Percentiles rank a stretch among this genome's conserved stretches.
phyloP scores from a whole-genome alignment of 2,888 invertebrate genomes.

The Acanthococcus lagerstroemiae region DNA sequence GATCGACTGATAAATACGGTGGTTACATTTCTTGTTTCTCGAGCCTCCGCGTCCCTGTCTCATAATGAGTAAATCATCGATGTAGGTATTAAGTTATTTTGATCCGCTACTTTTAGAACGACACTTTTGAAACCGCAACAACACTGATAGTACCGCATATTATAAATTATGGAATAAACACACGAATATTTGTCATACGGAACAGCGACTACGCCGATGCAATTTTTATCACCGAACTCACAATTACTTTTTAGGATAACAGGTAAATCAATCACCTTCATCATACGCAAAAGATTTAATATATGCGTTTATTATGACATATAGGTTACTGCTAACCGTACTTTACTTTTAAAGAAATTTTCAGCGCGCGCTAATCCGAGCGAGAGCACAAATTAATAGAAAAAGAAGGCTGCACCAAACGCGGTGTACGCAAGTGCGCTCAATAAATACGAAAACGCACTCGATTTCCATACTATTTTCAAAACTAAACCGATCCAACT shows the following conservation, averaged over 20 bases:
- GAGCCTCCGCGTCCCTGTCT: slow-evolving; percentile 49
- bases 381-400: slow-evolving; percentile 26
- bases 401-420: slow-evolving; percentile 18
- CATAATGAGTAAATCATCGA: slow-evolving; percentile 42
- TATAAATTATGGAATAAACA: slow-evolving; percentile 19
- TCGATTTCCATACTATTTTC: too few relatives aligned
- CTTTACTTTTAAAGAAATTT: slow-evolving; percentile 23
- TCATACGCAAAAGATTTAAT: slow-evolving; percentile 22
- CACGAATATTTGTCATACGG: slow-evolving; percentile 13
- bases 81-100: slow-evolving; percentile 7
- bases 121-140: slow-evolving; percentile 22
- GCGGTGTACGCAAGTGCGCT: slow-evolving; percentile 21
- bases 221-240: slow-evolving; percentile 12
- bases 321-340: slow-evolving; percentile 20
- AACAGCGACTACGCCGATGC: slow-evolving; percentile 7
- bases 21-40: slow-evolving; percentile 49
- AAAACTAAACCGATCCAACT: too few relatives aligned
- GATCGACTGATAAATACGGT: background rate
- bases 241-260: slow-evolving; percentile 11
- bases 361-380: slow-evolving; percentile 30
- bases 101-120: slow-evolving; percentile 2
- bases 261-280: slow-evolving; percentile 15
- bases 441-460: slow-evolving; percentile 1
- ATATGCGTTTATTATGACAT: slow-evolving; percentile 25
- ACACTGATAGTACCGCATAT: slow-evolving; percentile 25